Base-by-base conservation (phyloP, 2,888 invertebrate genomes). In the Ophion ellenae region DNA sequence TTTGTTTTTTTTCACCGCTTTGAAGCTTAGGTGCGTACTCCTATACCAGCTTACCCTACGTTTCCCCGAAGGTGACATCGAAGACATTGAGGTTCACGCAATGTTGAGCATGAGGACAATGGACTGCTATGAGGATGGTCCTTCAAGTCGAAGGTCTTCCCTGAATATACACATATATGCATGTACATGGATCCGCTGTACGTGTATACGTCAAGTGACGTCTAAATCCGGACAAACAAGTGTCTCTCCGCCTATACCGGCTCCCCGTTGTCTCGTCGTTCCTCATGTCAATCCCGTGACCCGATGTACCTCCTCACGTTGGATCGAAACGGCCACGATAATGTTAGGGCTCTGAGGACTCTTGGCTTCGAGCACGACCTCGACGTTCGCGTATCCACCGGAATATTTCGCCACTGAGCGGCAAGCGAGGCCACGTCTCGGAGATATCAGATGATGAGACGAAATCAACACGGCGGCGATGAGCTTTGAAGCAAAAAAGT, bases 261-360 rank as follows among this genome's bases (percentile, higher is more conserved):
- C 84, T 53, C 53, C 83, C 78, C 84, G 86, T 87, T 89, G 88
- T 88, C 87, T 87, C 89, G 88, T 88, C 87, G 86, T 88, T 86
- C 83, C 84, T 86, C 88, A 86, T 85, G 81, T 85, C 67, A 85
- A 84, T 83, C 84, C 47, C 78, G 69, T 78, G 66, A 78, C 84
- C 73, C 73, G 64, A 59, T 80, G 76, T 73, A 79, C 73, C 71
- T 53, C 81, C 82, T 85, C 89, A 87, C 86, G 89, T 90, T 83
- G 85, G 89, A 89, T 91, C 89, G 88, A 85, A 77, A 77, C 59
- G 63, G 17, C 57, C 66, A 67, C 20, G 67, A 67, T 57, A 63
- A 36, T 53, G 17, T 53, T 53, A 6, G 70, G 40, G 71, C 45
- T 71, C 17, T 73, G 66, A 40, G 67, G 61, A 69, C 53, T 45